Base-by-base conservation (phyloP, 2,888 invertebrate species). In the Scelioninae gen. 1 region DNA sequence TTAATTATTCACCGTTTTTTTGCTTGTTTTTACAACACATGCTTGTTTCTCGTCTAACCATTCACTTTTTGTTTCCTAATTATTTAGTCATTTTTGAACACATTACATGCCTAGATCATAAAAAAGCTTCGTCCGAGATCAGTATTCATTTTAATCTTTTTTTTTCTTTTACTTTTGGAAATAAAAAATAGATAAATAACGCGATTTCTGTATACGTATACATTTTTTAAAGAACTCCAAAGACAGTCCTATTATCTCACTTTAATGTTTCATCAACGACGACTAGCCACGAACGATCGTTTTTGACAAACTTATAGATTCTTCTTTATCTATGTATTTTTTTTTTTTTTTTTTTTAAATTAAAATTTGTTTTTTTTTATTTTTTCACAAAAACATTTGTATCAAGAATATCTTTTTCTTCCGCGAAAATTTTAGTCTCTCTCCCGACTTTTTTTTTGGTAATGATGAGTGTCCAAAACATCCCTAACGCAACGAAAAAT, bases 101-200 rank as follows among this genome's bases (percentile, higher is more conserved):
- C 92, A 92, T 92, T 90, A 72, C 88, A 90, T 89, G 92, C 91
- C 91, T 92, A 92, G 88, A 91, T 91, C 88, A 90, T 90, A 90
- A 90, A 90, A 91, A 90, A 88, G 85, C 85, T 88, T 86, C 81
- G 83, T 86, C 84, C 86, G 86, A 87, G 85, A 86, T 86, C 81
- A 84, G 71, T 85, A 86, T 85, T 85, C 79, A 77, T 84, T 84
- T 84, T 84, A 85, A 23, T 23, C 23, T 2, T 23, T 23, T 23
- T 23, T 23, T 23, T 23, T 23, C 23, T 31, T 51, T 66, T 55
- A 53, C 82, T 86, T 86, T 84, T 85, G 82, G 82, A 88, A 87
- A 87, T 86, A 78, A 88, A 87, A 86, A 87, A 87, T 85, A 87
- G 85, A 82, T 85, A 85, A 79, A 86, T 78, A 68, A 85, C 86